A percentile compares a stretch with the other conserved stretches of the same genome.
Conservation (phyloP, 2,888 invertebrate species). For the Xylota segnis region DNA sequence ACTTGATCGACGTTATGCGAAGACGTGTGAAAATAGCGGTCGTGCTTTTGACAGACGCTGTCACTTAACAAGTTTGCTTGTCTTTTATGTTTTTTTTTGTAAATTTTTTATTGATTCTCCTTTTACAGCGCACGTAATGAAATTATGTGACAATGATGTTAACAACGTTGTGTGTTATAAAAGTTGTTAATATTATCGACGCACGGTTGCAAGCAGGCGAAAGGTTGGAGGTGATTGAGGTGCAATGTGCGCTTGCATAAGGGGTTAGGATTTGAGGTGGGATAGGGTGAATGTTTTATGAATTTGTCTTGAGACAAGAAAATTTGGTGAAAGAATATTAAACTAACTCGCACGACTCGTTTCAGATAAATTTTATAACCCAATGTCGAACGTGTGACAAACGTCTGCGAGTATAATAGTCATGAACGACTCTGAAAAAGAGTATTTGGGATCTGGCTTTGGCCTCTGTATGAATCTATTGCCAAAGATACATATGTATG, state of each 20-base stretch:
- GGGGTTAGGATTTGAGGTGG: neutral
- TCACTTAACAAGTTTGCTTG: constrained; percentile 29
- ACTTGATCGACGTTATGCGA: constrained; percentile 22
- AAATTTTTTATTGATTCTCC: constrained; percentile 25
- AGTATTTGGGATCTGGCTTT: too few relatives aligned
- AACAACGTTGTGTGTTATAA: neutral
- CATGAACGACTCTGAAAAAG: too few relatives aligned
- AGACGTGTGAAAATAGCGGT: constrained; percentile 41
- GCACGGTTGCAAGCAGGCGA: constrained; percentile 29
- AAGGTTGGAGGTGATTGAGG: constrained; percentile 34
- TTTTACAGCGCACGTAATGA: constrained; percentile 14
- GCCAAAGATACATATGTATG: too few relatives aligned
- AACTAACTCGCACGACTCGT: too few relatives aligned
- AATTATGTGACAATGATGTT: constrained; percentile 32
- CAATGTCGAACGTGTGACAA: too few relatives aligned
- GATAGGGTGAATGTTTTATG: constrained; percentile 3
- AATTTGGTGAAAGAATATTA: too few relatives aligned
- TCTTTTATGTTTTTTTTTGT: neutral
- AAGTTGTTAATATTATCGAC: constrained; percentile 4
- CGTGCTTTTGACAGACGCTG: constrained; percentile 37
- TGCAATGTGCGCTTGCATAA: constrained; percentile 23
- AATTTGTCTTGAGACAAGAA: too few relatives aligned
- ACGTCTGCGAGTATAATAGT: too few relatives aligned
- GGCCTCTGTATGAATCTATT: too few relatives aligned
- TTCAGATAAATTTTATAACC: too few relatives aligned